These are phyloP conservation scores for Epizoanthus rinbou DNA, from an alignment of 92 coral and sea anemone genomes.

Conservation along the genomic window DNA sequence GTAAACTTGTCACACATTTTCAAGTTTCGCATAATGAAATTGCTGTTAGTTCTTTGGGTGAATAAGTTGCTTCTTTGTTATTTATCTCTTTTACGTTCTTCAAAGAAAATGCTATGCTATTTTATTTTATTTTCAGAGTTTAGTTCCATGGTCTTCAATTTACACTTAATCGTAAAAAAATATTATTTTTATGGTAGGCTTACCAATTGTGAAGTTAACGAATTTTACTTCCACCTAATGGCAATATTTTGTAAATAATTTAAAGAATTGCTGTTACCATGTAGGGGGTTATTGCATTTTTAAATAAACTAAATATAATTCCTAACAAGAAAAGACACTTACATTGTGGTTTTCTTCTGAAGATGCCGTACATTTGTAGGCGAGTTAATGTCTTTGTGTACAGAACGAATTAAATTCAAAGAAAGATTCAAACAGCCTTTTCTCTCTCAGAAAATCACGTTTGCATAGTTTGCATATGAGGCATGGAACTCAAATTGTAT, in stretches of 20 bases:
- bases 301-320: not conserved
- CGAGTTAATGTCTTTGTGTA: not conserved
- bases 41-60: too few species aligned
- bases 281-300: not conserved
- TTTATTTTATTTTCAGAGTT: not conserved
- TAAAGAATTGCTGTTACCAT: not conserved
- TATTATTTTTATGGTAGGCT: constrained; percentile 2
- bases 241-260: not conserved
- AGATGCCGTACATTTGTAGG: not conserved
- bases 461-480: too few species aligned
- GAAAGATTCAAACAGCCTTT: not conserved
- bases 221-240: not conserved
- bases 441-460: not conserved
- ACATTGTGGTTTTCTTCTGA: not conserved
- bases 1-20: not conserved
- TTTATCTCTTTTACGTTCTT: not conserved
- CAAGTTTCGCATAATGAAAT: too few species aligned
- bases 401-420: not conserved
- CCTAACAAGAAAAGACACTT: not conserved
- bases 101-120: not conserved
- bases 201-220: not conserved
- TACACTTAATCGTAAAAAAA: not conserved
- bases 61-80: not conserved
- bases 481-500: not conserved
- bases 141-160: not conserved